phyloP scores from a whole-genome alignment of 2,888 invertebrate genomes.

The Antheraea assamensis region DNA sequence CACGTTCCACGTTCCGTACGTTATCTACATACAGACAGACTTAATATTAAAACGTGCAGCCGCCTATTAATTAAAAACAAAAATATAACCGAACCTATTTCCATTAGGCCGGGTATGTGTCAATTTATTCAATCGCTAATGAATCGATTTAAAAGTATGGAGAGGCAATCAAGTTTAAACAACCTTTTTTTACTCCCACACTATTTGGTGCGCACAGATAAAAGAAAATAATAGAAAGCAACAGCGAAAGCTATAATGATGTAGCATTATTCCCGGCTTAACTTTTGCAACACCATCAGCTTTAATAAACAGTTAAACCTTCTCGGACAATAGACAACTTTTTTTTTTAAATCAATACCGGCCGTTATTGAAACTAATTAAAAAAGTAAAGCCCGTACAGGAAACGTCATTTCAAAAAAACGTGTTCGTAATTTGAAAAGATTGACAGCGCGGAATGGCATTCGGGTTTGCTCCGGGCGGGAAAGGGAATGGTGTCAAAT shows the following conservation, averaged over 20 bases:
- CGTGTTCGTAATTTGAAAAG: constrained; percentile 57
- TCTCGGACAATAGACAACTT: constrained; percentile 31
- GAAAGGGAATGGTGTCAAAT: constrained; percentile 16
- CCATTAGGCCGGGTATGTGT: constrained; percentile 36
- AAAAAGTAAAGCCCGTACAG: constrained; percentile 48
- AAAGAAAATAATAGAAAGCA: constrained; percentile 21
- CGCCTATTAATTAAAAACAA: constrained; percentile 42
- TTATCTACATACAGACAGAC: constrained; percentile 17
- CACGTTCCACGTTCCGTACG: constrained; percentile 18
- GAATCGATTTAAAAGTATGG: constrained; percentile 36
- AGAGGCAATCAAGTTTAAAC: constrained; percentile 19
- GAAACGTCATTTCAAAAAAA: constrained; percentile 58
- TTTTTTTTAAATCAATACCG: constrained; percentile 39
- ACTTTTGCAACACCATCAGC: constrained; percentile 21
- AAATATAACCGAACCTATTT: constrained; percentile 37
- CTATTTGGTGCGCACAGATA: constrained; percentile 15
- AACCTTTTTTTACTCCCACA: constrained; percentile 20
- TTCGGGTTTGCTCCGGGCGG: constrained; percentile 19
- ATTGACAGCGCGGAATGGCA: constrained; percentile 49
- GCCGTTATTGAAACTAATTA: constrained; percentile 45
- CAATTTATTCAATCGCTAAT: constrained; percentile 39
- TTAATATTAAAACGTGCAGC: constrained; percentile 27
- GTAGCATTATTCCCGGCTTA: constrained; percentile 24
- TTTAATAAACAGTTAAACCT: constrained; percentile 18
- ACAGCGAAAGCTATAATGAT: constrained; percentile 35